These are phyloP conservation scores for Gouania willdenowi DNA, from an alignment of 2,797 vertebrate species.

Conservation along the genomic window DNA sequence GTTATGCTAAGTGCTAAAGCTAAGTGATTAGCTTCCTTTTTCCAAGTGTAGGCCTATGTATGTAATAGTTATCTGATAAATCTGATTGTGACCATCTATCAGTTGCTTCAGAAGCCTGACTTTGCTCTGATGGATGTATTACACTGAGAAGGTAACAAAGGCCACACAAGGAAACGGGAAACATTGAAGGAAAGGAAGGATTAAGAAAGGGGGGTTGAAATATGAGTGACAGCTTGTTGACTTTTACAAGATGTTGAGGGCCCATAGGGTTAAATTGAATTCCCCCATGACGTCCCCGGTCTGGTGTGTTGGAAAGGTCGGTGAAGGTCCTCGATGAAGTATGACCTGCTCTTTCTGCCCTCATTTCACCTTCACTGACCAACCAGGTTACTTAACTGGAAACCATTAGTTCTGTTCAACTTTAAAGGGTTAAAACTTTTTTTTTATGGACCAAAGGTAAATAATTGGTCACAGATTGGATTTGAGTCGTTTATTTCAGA, in stretches of 20 bases:
- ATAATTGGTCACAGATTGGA: too few species aligned
- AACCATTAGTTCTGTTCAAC: conserved; percentile 1
- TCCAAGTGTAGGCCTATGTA: too few species aligned
- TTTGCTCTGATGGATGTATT: background rate
- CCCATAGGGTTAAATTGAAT: conserved; percentile 37
- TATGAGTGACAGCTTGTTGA: conserved; percentile 55
- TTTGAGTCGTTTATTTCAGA: too few species aligned
- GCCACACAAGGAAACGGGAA: too few species aligned
- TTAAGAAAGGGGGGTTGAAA: conserved; percentile 9
- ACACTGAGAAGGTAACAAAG: conserved; percentile 1
- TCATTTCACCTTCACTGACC: conserved; percentile 27
- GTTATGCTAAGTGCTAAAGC: too few species aligned
- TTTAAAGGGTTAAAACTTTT: too few species aligned
- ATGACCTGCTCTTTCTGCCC: conserved; percentile 26
- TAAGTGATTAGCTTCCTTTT: too few species aligned
- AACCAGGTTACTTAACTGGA: conserved; percentile 11
- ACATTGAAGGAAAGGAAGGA: background rate
- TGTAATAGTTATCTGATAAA: too few species aligned
- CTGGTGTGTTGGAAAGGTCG: conserved; percentile 40
- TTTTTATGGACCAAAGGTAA: too few species aligned
- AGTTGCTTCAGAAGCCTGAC: background rate
- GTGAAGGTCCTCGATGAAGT: conserved; percentile 25
- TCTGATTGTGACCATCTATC: too few species aligned
- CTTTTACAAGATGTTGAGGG: conserved; percentile 44
- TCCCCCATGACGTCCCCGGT: conserved; percentile 40